phyloP scores from a whole-genome alignment of 37 sponge, comb jelly and placozoan genomes.

The Agelas oroides region DNA sequence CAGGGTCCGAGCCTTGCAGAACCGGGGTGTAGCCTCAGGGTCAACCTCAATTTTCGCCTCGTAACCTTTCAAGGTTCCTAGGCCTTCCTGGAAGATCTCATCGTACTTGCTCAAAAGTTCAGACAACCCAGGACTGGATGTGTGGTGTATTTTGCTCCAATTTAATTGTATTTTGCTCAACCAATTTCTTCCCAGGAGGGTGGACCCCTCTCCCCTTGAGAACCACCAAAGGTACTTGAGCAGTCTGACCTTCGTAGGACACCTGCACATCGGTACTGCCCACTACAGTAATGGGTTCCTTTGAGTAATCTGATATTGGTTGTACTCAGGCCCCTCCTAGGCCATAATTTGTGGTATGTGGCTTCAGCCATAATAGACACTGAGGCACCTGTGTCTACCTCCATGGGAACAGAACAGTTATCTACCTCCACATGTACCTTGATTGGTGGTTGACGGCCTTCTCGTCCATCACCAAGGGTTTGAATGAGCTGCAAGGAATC shows the following conservation, averaged over 20 bases:
- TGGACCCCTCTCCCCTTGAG: constrained; percentile 20
- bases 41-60: constrained; percentile 20
- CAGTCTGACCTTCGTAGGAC: background rate
- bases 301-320: no score
- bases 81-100: no score
- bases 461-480: background rate
- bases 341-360: no score
- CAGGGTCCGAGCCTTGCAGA: no score
- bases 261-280: constrained; percentile 16
- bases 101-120: constrained; percentile 5
- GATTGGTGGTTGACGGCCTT: background rate
- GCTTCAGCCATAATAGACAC: no score
- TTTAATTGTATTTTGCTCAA: background rate
- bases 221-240: constrained; percentile 1
- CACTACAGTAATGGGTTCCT: constrained; percentile 16
- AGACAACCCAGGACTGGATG: background rate
- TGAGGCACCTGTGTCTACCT: no score
- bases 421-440: constrained; percentile 7
- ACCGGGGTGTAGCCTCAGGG: constrained; percentile 13
- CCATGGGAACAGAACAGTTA: constrained; percentile 14
- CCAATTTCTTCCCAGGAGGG: no score
- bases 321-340: no score
- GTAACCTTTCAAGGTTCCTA: no score
- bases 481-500: background rate
- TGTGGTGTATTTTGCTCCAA: constrained; percentile 16